A percentile compares a stretch with the other conserved stretches of the same genome.
phyloP scores from a whole-genome alignment of 2,113 vertebrate genomes.

The Enhydra lutris region DNA sequence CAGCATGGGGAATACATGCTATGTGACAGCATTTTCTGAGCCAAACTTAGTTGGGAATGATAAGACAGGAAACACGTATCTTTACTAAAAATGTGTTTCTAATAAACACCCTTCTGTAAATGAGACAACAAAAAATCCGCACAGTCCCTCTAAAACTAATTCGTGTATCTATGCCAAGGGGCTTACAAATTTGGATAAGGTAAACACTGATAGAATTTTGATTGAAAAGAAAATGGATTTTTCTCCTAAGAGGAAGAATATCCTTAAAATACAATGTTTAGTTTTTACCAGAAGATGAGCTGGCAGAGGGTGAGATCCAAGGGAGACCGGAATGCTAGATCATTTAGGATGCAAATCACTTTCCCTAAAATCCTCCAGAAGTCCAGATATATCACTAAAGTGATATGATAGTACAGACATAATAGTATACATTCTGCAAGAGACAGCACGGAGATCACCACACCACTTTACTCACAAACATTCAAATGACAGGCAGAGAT shows the following conservation, averaged over 20 bases:
- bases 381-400: neutral
- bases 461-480: neutral
- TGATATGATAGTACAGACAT: neutral
- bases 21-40: neutral
- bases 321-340: neutral
- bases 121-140: neutral
- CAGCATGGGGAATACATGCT: neutral
- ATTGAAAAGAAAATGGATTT: conserved; percentile 39
- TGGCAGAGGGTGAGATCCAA: neutral
- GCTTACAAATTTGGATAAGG: conserved; percentile 17
- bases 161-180: neutral
- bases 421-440: neutral
- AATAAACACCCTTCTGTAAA: conserved; percentile 3
- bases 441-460: neutral
- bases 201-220: neutral
- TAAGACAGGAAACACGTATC: neutral
- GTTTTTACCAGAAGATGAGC: neutral
- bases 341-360: conserved; percentile 36
- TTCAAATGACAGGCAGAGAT: neutral
- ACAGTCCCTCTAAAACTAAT: neutral
- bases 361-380: neutral
- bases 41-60: neutral
- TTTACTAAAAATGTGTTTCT: conserved; percentile 17
- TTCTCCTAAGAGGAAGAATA: conserved; percentile 22
- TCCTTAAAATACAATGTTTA: neutral